Base-by-base conservation (phyloP, 2,797 vertebrate species). In the Scolopax bukidnonensis region DNA sequence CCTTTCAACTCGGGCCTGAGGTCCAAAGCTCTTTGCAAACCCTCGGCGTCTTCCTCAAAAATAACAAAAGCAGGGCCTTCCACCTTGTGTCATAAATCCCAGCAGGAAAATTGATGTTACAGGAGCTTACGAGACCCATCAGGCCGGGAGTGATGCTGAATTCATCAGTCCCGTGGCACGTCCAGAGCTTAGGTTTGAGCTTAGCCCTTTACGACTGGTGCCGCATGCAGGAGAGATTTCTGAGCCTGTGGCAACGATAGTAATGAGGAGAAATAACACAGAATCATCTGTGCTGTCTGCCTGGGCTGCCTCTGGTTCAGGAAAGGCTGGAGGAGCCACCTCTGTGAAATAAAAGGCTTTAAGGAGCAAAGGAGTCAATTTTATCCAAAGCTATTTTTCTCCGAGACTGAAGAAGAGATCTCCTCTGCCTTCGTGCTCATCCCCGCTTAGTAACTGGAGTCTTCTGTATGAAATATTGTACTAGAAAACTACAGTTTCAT, bases 161-260 rank as follows among this genome's bases (percentile, higher is more conserved):
- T 97, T 96, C 87, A 94, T 97, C 97, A 89, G 56, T 95, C 97
- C 97, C 50, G 19, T 50, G 77, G 71, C 75, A 25, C 45, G 43
- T 32, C 68, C 27, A 1, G 17, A 20, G 60, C 17, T 27, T 8
- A 17, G 28, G 11, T 50, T 68, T 27, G 12, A 40, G 54, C 70
- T 74, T 9, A 65, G 94, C 60, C 45, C 78, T 65, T 82, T 61
- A 21, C 5, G 1, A 27, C n/a, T 30, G 24, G 17, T 1, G 30
- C 9, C 10, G 24, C 11, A 1, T 30, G 11, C 36, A 32, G 89
- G 57, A 38, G 48, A 12, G 9, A 16, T 60, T 83, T 76, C 77
- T 23, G 54, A 87, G 74, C 41, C 78, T 6, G 41, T 80, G 79
- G 74, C 68, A 18, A 9, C 0, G 30, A 25, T 4, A 36, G 68